phyloP scores from a whole-genome alignment of 2,797 vertebrate species.

The Scleropages formosus region DNA sequence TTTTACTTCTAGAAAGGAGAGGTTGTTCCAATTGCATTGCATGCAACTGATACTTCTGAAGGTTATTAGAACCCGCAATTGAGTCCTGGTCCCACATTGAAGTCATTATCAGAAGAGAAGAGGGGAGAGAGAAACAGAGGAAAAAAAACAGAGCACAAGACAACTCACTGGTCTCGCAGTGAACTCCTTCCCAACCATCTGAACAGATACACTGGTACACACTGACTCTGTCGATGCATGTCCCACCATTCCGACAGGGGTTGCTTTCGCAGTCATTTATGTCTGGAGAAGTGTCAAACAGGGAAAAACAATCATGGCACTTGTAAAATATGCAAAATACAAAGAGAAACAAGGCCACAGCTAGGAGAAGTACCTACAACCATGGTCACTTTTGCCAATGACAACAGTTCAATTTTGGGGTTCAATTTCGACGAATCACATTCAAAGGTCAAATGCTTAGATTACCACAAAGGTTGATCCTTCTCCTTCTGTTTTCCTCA shows the following conservation, averaged over 20 bases:
- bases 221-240: slow-evolving; percentile 93
- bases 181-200: slow-evolving; percentile 90
- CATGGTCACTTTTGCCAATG: not conserved
- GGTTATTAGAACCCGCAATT: slow-evolving; percentile 17
- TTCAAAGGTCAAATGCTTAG: not conserved
- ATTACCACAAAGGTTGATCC: not conserved
- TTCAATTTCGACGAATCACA: not conserved
- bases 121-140: slow-evolving; percentile 22
- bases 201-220: slow-evolving; percentile 94
- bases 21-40: too few species aligned
- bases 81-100: not conserved
- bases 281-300: slow-evolving; percentile 64
- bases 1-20: slow-evolving; percentile 1
- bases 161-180: slow-evolving; percentile 89
- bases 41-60: slow-evolving; percentile 14
- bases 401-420: not conserved
- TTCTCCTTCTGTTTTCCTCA: not conserved
- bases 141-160: not conserved
- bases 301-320: not conserved
- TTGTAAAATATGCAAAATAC: not conserved
- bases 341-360: not conserved
- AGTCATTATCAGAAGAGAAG: not conserved
- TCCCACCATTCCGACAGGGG: slow-evolving; percentile 89
- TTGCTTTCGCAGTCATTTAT: slow-evolving; percentile 97
- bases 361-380: not conserved